Evolutionary conservation across 2,888 invertebrate species (phyloP).

Genomic region (Eupithecia abbreviata): DNA sequence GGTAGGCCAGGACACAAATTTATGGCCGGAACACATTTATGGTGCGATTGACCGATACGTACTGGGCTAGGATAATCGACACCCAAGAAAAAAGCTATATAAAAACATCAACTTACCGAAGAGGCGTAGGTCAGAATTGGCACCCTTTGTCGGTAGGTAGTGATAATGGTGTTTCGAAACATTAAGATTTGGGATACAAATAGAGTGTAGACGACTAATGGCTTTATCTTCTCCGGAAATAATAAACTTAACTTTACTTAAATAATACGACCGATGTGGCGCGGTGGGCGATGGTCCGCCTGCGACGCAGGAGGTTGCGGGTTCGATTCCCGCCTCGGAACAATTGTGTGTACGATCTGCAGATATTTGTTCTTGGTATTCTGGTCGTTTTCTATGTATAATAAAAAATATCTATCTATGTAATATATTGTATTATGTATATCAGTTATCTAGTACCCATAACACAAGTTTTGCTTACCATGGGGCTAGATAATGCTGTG

Average conservation of each 20-base stretch:
- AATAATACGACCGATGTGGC: too few species aligned
- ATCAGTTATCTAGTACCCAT: too few species aligned
- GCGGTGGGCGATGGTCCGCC: too few species aligned
- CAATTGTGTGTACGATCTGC: too few species aligned
- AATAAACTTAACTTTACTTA: neutral
- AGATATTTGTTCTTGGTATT: too few species aligned
- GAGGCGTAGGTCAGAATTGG: neutral
- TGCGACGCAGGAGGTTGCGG: too few species aligned
- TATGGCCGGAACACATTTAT: slow-evolving; percentile 77
- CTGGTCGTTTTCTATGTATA: too few species aligned
- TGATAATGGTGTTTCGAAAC: slow-evolving; percentile 9
- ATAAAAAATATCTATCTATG: too few species aligned
- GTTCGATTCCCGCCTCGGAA: too few species aligned
- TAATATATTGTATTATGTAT: too few species aligned
- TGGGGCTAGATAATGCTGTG: too few species aligned
- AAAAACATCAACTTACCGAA: neutral
- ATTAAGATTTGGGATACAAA: neutral
- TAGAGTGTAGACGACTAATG: slow-evolving; percentile 8
- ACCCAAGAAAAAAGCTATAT: slow-evolving; percentile 31
- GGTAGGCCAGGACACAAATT: slow-evolving; percentile 60
- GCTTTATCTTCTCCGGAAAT: slow-evolving; percentile 11
- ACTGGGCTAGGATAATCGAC: slow-evolving; percentile 13
- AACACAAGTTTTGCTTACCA: too few species aligned
- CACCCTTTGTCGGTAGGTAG: slow-evolving; percentile 1
- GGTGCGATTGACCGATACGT: slow-evolving; percentile 66